Percentiles rank a stretch among this genome's conserved stretches.
Evolutionary conservation across 1,140 invertebrate species (phyloP).

Genomic region (Dryas iulia): DNA sequence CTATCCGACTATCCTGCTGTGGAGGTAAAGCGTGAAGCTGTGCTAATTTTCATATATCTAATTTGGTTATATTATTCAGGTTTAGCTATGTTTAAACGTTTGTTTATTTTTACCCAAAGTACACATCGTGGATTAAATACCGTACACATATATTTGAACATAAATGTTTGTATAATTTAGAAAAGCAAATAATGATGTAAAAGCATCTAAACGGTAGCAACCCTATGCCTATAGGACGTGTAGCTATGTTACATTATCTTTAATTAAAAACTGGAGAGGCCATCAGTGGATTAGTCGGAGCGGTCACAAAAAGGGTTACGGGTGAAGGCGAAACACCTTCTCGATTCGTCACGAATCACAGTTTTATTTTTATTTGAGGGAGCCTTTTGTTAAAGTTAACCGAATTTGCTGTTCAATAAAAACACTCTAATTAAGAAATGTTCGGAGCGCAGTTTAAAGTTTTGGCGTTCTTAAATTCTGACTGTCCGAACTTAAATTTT

Average conservation of each 20-base stretch:
- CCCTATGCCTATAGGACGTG: conserved; percentile 63
- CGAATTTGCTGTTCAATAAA: conserved; percentile 77
- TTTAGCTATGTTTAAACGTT: no score
- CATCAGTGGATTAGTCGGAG: conserved; percentile 72
- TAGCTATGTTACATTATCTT: conserved; percentile 75
- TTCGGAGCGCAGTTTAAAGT: conserved; percentile 64
- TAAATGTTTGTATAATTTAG: no score
- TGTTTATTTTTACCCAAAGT: no score
- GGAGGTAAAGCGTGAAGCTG: no score
- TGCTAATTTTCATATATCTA: no score
- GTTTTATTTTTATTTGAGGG: conserved; percentile 77
- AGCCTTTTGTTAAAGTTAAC: conserved; percentile 74
- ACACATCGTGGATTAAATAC: no score
- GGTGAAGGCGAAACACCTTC: conserved; percentile 70
- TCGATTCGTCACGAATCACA: conserved; percentile 75
- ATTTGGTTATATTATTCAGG: no score
- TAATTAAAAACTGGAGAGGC: conserved; percentile 74
- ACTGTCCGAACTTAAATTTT: conserved; percentile 42
- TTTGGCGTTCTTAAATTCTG: conserved; percentile 48
- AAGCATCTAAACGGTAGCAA: conserved; percentile 4
- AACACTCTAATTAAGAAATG: conserved; percentile 77
- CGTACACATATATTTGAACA: no score
- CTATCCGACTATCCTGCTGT: no score
- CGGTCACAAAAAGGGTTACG: conserved; percentile 74
- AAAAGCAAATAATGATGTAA: background rate